These are phyloP conservation scores for Notocelia uddmanniana DNA, from an alignment of 2,888 invertebrate genomes.

Conservation along the genomic window DNA sequence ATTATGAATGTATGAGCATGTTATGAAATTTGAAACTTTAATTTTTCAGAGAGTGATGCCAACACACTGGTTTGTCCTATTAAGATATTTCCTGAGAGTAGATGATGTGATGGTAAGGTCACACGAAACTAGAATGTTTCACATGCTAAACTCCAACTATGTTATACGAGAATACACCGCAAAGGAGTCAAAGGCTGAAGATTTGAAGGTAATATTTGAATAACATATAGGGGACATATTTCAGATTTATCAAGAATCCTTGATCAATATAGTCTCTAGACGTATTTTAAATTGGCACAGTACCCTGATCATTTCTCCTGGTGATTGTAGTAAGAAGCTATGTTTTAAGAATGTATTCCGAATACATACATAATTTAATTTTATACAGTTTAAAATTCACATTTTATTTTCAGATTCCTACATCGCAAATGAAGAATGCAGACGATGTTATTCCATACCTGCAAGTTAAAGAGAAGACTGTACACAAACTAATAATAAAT, in stretches of 20 bases:
- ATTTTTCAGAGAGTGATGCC: slow-evolving; percentile 96
- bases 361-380: neutral
- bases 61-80: slow-evolving; percentile 94
- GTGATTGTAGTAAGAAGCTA: too few relatives aligned
- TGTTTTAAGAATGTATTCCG: too few relatives aligned
- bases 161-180: slow-evolving; percentile 93
- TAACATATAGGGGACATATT: neutral
- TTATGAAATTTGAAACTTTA: slow-evolving; percentile 10
- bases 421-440: slow-evolving; percentile 77
- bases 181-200: slow-evolving; percentile 90
- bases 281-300: too few relatives aligned
- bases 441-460: slow-evolving; percentile 77
- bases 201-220: slow-evolving; percentile 86
- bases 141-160: slow-evolving; percentile 91
- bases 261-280: too few relatives aligned
- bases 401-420: slow-evolving; percentile 71
- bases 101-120: slow-evolving; percentile 96
- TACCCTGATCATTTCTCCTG: too few relatives aligned
- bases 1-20: neutral
- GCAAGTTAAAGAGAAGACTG: slow-evolving; percentile 68
- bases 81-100: slow-evolving; percentile 96
- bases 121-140: slow-evolving; percentile 95
- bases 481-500: slow-evolving; percentile 72
- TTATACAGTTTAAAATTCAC: too few relatives aligned
- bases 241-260: neutral